A percentile compares a stretch with the other conserved stretches of the same genome.
phyloP scores from a whole-genome alignment of 2,888 invertebrate species.

The Cryptus viduatorius region DNA sequence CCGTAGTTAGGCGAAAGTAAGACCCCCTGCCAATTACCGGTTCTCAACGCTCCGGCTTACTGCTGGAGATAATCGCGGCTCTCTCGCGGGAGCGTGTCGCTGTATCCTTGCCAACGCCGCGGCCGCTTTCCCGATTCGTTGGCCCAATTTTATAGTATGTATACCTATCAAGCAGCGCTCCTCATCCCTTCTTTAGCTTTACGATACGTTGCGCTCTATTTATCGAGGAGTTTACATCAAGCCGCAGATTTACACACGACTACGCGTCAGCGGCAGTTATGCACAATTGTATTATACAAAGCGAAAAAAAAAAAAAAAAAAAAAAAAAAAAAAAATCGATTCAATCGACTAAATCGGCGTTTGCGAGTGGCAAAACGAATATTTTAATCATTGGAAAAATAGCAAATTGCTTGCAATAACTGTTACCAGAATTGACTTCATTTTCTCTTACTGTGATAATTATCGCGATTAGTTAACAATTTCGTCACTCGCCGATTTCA shows the following conservation, averaged over 20 bases:
- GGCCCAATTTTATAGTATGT: slow-evolving; percentile 59
- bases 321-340: not conserved
- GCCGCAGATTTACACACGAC: not conserved
- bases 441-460: too few relatives aligned
- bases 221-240: slow-evolving; percentile 42
- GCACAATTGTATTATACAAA: too few relatives aligned
- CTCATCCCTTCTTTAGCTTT: not conserved
- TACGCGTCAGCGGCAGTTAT: too few relatives aligned
- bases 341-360: not conserved
- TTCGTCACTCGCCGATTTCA: too few relatives aligned
- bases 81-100: slow-evolving; percentile 18
- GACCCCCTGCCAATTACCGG: slow-evolving; percentile 78
- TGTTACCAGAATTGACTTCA: too few relatives aligned
- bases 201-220: slow-evolving; percentile 16
- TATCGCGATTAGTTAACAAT: too few relatives aligned
- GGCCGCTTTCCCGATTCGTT: slow-evolving; percentile 55
- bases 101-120: slow-evolving; percentile 54
- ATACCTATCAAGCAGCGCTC: slow-evolving; percentile 12
- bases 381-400: too few relatives aligned
- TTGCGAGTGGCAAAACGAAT: too few relatives aligned
- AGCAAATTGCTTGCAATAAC: too few relatives aligned
- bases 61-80: slow-evolving; percentile 71
- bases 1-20: slow-evolving; percentile 73
- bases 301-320: not conserved
- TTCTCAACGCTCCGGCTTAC: slow-evolving; percentile 70